Evolutionary conservation across 2,797 vertebrate species (phyloP).

Genomic region (Florisuga fusca): DNA sequence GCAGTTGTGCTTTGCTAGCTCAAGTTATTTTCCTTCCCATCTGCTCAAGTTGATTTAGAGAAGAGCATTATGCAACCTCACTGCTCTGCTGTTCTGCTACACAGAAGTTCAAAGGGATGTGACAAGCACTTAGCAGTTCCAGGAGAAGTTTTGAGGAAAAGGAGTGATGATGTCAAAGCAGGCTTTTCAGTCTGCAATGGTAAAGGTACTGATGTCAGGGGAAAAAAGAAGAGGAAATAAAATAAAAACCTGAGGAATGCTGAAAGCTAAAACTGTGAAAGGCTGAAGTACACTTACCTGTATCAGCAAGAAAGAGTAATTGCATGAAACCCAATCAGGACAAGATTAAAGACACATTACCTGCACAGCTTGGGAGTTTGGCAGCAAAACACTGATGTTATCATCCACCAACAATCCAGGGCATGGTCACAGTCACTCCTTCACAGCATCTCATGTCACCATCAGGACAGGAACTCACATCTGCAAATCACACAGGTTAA

Average conservation of each 20-base stretch:
- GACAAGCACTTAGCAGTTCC: background rate
- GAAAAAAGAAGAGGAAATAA: background rate
- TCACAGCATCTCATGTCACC: rapidly evolving
- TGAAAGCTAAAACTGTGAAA: background rate
- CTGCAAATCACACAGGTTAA: background rate
- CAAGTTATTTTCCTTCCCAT: conserved; percentile 54
- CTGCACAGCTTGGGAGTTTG: background rate
- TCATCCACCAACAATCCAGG: background rate
- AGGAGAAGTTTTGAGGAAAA: background rate
- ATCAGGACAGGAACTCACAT: background rate
- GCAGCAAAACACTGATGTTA: background rate
- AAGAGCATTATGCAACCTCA: conserved; percentile 31
- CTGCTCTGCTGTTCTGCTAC: background rate
- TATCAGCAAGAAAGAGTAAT: background rate
- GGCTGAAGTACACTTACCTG: background rate
- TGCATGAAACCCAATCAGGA: background rate
- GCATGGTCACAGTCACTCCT: background rate
- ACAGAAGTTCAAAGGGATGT: background rate
- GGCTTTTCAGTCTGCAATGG: background rate
- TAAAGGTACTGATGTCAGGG: background rate
- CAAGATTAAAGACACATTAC: background rate
- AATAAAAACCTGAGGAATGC: background rate
- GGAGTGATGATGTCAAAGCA: background rate
- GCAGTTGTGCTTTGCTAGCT: conserved; percentile 7
- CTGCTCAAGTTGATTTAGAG: conserved; percentile 40